Base-by-base conservation (phyloP, 1,140 invertebrate species). In the Macrosteles quadrilineatus region DNA sequence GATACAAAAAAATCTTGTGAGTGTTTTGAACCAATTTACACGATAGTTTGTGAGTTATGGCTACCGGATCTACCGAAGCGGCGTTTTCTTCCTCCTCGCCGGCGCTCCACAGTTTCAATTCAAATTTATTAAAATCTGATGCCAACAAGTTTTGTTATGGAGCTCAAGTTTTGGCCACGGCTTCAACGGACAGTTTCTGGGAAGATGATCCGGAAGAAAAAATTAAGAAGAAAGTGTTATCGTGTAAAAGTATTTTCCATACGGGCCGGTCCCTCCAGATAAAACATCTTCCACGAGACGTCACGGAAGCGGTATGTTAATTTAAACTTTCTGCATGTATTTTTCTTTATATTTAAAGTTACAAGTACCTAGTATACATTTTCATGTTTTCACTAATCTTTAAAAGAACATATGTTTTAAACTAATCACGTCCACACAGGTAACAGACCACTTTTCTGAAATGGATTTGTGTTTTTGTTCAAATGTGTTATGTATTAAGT, bases 201-300 rank as follows among this genome's bases (percentile, higher is more conserved):
- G 81, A 80, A 6, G 79, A 80, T 47, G 80, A 81, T 59, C 77
- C 78, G 1, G 75, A 80, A 40, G 79, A 81, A 68, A 70, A 70
- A 29, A 69, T 77, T 9, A 77, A 77, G 62, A 79, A 78, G 68
- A 75, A 77, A 55, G 76, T 81, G 25, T 75, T 79, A 45, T 77
- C 80, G 32, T 73, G 81, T 11, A 80, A 78, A 67, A 72, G 76
- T 40, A 78, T 80, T 69, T 83, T 83, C 71, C 82, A 83, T 75
- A 75, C 74, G 55, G 80, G 80, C 25, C 74, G 82, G 19, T 78
- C 80, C 66, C 75, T 83, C 6, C 78, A 79, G 72, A 78, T 83
- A 29, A 81, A 81, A 59, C 80, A 83, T 71, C 74, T 83, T 57
- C 82, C 82, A 11, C 69, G 81, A 19, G 81, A 82, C 75, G 80